Conservation (phyloP, 2,797 vertebrate species). For the Pempheris klunzingeri region DNA sequence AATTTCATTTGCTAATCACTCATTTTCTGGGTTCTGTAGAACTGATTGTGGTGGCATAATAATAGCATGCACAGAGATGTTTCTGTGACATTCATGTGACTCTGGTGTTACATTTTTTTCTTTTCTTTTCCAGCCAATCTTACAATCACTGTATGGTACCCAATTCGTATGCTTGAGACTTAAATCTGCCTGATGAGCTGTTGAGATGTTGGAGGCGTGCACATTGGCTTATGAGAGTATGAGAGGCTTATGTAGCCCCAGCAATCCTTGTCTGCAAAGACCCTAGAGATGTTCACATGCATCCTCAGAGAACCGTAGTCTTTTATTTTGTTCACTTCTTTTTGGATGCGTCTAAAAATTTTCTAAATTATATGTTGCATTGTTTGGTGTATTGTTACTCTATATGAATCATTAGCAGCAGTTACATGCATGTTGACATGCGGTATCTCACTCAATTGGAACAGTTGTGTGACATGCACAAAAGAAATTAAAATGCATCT, state of each 20-base stretch:
- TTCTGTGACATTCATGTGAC: background rate
- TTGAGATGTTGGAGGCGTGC: too few relatives aligned
- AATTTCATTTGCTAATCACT: background rate
- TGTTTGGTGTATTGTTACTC: background rate
- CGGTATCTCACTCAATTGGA: too few relatives aligned
- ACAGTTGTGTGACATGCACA: too few relatives aligned
- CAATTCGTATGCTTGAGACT: too few relatives aligned
- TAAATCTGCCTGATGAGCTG: too few relatives aligned
- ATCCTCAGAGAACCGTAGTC: background rate
- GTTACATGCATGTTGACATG: too few relatives aligned
- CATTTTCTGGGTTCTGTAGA: conserved; percentile 1
- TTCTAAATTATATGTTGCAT: background rate
- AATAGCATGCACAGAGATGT: background rate
- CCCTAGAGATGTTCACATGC: background rate
- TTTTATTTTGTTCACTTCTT: background rate
- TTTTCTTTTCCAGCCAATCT: background rate
- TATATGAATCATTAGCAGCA: background rate
- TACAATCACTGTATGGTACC: too few relatives aligned
- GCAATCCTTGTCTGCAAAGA: background rate
- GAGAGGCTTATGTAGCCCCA: too few relatives aligned
- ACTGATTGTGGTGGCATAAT: background rate
- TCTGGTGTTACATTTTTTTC: background rate
- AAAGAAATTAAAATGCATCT: too few relatives aligned
- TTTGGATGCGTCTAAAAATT: background rate
- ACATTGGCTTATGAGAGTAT: background rate